Percentiles rank a stretch among this genome's conserved stretches.
phyloP scores from a whole-genome alignment of 2,888 invertebrate genomes.

The Cecidostiba fungosa region DNA sequence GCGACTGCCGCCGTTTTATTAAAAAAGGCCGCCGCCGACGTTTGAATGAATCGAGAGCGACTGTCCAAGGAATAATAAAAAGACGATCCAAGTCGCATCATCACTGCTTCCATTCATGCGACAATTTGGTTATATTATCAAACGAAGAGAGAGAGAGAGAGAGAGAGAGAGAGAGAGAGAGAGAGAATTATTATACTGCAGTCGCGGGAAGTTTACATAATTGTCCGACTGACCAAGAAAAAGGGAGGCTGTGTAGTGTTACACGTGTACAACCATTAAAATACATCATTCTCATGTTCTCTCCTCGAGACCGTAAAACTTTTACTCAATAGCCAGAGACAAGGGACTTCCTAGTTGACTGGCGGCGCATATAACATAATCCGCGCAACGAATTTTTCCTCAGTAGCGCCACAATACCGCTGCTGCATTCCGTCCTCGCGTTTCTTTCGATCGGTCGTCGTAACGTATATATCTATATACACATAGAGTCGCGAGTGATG shows the following conservation, averaged over 20 bases:
- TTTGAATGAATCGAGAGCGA: conserved; percentile 29
- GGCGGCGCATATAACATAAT: neutral
- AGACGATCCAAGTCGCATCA: neutral
- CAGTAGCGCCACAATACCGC: neutral
- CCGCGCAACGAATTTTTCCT: neutral
- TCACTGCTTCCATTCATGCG: neutral
- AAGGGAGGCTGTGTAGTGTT: neutral
- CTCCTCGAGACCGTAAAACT: neutral
- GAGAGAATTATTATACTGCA: neutral
- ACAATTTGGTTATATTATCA: neutral
- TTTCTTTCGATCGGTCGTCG: neutral
- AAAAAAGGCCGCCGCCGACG: conserved; percentile 25
- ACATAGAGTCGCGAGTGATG: neutral
- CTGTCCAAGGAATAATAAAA: neutral
- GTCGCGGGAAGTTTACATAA: neutral
- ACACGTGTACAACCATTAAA: conserved; percentile 1
- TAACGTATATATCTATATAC: neutral
- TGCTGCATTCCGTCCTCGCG: conserved; percentile 18
- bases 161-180: too few relatives aligned
- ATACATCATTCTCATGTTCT: neutral
- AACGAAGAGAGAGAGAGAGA: too few relatives aligned
- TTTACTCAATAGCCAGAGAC: neutral
- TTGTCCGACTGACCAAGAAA: neutral
- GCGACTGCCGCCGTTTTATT: conserved; percentile 39
- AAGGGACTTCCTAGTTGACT: neutral